These are phyloP conservation scores for Festucalex cinctus DNA, from an alignment of 2,113 vertebrate genomes.

Conservation along the genomic window DNA sequence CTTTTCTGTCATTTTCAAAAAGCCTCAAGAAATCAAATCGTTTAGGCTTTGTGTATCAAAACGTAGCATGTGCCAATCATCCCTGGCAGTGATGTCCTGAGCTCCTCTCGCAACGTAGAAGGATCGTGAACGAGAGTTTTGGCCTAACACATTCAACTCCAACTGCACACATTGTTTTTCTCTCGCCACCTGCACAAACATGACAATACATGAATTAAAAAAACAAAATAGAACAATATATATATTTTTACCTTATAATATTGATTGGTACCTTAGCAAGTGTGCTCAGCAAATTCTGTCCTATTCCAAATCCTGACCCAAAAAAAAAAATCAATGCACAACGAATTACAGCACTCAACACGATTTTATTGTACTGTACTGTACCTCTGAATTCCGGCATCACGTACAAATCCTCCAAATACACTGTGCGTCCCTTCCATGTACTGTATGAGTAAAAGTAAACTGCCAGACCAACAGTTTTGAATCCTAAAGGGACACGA, in stretches of 20 bases:
- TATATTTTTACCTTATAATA: too few species aligned
- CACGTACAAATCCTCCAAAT: conserved; percentile 83
- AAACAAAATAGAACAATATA: background rate
- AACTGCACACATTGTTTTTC: conserved; percentile 74
- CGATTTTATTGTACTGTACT: background rate
- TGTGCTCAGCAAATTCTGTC: conserved; percentile 67
- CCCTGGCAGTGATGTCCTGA: conserved; percentile 70
- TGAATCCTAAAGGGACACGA: conserved; percentile 55
- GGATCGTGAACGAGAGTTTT: conserved; percentile 73
- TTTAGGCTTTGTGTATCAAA: conserved; percentile 72
- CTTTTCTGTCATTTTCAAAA: background rate
- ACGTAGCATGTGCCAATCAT: conserved; percentile 78
- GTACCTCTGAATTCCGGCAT: conserved; percentile 81
- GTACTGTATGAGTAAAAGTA: conserved; percentile 81
- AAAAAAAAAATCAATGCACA: background rate
- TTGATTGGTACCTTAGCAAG: conserved; percentile 71
- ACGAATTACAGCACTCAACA: background rate
- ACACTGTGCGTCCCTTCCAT: conserved; percentile 68
- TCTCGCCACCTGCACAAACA: conserved; percentile 67
- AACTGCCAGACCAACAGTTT: conserved; percentile 71
- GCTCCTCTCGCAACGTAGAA: conserved; percentile 79
- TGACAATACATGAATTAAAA: too few species aligned
- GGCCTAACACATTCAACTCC: conserved; percentile 74
- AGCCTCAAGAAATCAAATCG: conserved; percentile 48
- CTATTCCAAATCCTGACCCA: conserved; percentile 72